These are phyloP conservation scores for Ectropis grisescens DNA, from an alignment of 1,140 invertebrate species.

Conservation along the genomic window DNA sequence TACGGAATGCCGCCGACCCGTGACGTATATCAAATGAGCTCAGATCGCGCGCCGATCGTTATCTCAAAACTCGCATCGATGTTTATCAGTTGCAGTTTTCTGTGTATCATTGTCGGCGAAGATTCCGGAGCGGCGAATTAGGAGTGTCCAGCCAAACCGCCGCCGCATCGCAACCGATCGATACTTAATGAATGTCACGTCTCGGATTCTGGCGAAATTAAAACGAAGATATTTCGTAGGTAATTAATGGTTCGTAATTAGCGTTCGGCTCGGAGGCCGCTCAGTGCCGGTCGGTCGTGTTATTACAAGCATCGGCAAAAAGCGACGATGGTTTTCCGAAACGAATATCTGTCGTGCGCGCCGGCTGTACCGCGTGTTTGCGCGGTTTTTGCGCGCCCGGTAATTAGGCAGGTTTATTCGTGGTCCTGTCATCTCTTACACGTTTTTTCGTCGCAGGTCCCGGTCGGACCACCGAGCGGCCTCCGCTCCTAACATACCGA, in stretches of 20 bases:
- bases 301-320: conserved; percentile 29
- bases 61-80: too few relatives aligned
- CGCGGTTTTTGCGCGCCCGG: conserved; percentile 32
- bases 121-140: neutral
- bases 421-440: conserved; percentile 56
- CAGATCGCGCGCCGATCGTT: too few relatives aligned
- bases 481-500: conserved; percentile 43
- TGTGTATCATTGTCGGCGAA: too few relatives aligned
- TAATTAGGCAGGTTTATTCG: conserved; percentile 53
- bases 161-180: conserved; percentile 17
- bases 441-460: conserved; percentile 39
- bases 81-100: too few relatives aligned
- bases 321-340: conserved; percentile 17
- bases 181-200: conserved; percentile 26
- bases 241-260: conserved; percentile 43
- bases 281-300: conserved; percentile 13
- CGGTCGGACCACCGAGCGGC: conserved; percentile 48
- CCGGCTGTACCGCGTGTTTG: conserved; percentile 23
- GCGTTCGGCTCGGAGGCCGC: conserved; percentile 16
- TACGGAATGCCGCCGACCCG: too few relatives aligned
- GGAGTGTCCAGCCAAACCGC: neutral
- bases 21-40: too few relatives aligned
- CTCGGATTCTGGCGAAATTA: conserved; percentile 14
- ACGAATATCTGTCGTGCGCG: conserved; percentile 27
- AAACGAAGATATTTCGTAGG: conserved; percentile 35